phyloP scores from a whole-genome alignment of 2,888 invertebrate species.

The Campopleginae sp. region DNA sequence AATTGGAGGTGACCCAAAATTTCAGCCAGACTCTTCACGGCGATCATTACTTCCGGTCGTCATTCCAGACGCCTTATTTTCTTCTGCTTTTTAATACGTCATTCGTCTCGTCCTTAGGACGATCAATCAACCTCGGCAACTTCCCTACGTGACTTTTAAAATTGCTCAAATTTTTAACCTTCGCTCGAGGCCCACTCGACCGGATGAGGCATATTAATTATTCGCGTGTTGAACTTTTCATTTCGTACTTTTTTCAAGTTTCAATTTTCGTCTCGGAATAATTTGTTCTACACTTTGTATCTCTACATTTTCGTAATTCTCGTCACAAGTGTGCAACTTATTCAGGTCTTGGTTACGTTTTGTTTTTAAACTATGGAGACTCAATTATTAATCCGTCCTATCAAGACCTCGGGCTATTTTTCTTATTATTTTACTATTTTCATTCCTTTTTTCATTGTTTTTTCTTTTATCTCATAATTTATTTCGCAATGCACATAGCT shows the following conservation, averaged over 20 bases:
- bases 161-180: conserved; percentile 37
- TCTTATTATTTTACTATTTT: conserved; percentile 7
- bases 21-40: conserved; percentile 6
- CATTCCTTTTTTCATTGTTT: background rate
- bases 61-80: conserved; percentile 16
- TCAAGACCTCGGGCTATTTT: conserved; percentile 8
- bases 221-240: conserved; percentile 18
- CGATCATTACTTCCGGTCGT: conserved; percentile 34
- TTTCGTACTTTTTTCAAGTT: background rate
- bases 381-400: conserved; percentile 13
- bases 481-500: conserved; percentile 42
- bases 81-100: conserved; percentile 2
- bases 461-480: conserved; percentile 14
- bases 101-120: conserved; percentile 26
- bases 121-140: conserved; percentile 47
- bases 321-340: background rate
- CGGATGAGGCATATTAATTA: conserved; percentile 28
- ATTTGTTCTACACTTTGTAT: background rate
- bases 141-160: conserved; percentile 32
- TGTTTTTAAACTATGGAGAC: background rate
- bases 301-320: background rate
- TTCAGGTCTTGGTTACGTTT: background rate
- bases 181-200: conserved; percentile 30
- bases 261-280: background rate
- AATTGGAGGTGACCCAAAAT: conserved; percentile 32